Evolutionary conservation across 2,888 invertebrate species (phyloP).

Genomic region (Chrysomela aeneicollis): DNA sequence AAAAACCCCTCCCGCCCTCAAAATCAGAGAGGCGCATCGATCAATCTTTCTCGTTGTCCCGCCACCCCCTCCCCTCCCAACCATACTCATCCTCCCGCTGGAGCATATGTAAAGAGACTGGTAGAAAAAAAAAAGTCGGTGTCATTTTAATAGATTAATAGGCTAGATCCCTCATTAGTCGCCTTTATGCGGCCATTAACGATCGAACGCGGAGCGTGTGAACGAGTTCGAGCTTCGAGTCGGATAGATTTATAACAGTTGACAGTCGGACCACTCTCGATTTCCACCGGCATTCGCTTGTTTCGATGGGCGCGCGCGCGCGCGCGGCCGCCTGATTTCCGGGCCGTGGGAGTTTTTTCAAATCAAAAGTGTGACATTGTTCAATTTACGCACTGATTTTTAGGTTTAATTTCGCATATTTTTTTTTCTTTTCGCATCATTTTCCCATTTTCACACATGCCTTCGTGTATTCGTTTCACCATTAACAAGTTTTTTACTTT

Average conservation of each 20-base stretch:
- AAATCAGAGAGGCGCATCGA: not conserved
- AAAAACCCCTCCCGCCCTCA: not conserved
- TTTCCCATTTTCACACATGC: no score
- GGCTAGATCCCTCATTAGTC: conserved; percentile 53
- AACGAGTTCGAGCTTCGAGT: conserved; percentile 53
- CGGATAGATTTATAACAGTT: conserved; percentile 56
- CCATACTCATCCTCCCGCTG: no score
- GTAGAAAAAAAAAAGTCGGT: conserved; percentile 50
- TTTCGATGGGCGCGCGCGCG: no score
- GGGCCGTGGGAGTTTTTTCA: no score
- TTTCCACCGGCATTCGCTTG: not conserved
- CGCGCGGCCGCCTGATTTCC: no score
- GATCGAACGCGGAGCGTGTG: conserved; percentile 59
- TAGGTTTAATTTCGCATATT: no score
- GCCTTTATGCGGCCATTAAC: conserved; percentile 54
- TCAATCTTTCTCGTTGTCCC: not conserved
- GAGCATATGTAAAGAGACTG: conserved; percentile 54
- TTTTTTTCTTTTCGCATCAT: no score
- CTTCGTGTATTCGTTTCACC: no score
- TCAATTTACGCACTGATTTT: no score
- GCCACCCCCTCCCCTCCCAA: conserved; percentile 30
- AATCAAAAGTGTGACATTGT: no score
- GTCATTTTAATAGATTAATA: conserved; percentile 57
- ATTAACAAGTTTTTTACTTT: no score
- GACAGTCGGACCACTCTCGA: conserved; percentile 48